A percentile compares a stretch with the other conserved stretches of the same genome.
Evolutionary conservation across 64 coral and sea anemone genomes (phyloP).

Genomic region (Dendrophyllia cribrosa): DNA sequence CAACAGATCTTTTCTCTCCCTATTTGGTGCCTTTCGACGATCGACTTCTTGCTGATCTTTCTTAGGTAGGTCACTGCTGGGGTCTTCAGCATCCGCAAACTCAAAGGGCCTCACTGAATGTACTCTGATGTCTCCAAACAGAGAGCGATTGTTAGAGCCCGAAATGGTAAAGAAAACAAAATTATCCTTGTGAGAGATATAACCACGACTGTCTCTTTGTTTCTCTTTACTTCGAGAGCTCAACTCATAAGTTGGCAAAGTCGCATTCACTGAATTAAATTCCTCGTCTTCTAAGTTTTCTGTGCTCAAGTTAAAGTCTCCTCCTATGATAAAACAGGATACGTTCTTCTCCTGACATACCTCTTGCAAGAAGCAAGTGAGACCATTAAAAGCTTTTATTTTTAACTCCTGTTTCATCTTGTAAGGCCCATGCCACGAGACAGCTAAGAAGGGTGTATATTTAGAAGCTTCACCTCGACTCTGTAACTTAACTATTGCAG

Average conservation of each 20-base stretch:
- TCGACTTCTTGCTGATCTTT: background rate
- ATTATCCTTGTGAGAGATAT: background rate
- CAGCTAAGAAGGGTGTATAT: background rate
- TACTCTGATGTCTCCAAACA: background rate
- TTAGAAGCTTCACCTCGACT: background rate
- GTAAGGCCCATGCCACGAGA: background rate
- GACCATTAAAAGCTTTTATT: background rate
- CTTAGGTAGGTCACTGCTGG: background rate
- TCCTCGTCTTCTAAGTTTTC: background rate
- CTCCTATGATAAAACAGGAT: background rate
- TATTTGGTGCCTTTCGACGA: background rate
- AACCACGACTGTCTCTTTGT: background rate
- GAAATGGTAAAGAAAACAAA: background rate
- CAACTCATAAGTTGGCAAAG: background rate
- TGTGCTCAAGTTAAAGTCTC: conserved; percentile 9
- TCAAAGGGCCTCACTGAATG: background rate
- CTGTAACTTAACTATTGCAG: background rate
- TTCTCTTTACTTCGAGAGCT: background rate
- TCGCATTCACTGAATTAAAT: background rate
- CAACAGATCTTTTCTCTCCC: background rate
- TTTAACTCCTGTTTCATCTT: background rate
- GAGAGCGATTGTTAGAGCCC: background rate
- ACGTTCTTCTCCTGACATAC: background rate
- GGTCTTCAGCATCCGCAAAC: background rate
- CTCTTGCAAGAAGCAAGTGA: background rate